Evolutionary conservation across 2,797 vertebrate species (phyloP), one percentile per base, ranked within the genome.

Genomic region (Neosilurus mollespiculum): DNA sequence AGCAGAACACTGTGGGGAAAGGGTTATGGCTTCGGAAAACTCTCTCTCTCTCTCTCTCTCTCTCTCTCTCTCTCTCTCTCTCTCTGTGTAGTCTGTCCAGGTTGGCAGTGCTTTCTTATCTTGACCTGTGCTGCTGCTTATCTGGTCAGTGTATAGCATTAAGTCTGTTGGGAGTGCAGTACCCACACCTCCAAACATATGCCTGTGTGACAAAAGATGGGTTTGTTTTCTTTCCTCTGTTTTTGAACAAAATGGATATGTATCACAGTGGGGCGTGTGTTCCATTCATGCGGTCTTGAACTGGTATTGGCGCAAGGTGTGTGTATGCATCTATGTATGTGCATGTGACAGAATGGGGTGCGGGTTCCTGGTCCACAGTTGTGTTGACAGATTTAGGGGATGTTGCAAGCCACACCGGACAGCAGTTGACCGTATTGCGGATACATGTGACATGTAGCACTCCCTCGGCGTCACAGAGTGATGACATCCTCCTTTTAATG

Each of bases 341-440:
- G 83, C 11, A 82, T 79, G 73, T 24, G 62, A 85, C 66, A 85
- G 84, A 85, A 81, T 85, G 71, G 82, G 83, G 83, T 58, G 87
- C 54, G 83, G 93, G 95, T 94, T 93, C 92, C 95, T 64, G 92
- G 91, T 93, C 95, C 94, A 71, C 8, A 94, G 95, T 93, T 92
- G 95, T 94, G 96, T 92, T 98, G 97, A 98, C 97, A 98, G 97
- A 99, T 99, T 99, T 99, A 99, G 95, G 96, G 97, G 96, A 98
- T 97, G 97, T 95, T 96, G 95, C 94, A 96, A 95, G 96, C 91
- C 92, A 93, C 94, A 95, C 94, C 93, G 96, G 96, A 97, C 97
- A 96, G 94, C 95, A 95, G 94, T 95, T 92, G 94, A 93, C 89
- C 92, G 71, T 93, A 93, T 95, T 95, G 95, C 95, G 96, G 96